Evolutionary conservation across 2,888 invertebrate genomes (phyloP).

Genomic region (Sympetrum striolatum): DNA sequence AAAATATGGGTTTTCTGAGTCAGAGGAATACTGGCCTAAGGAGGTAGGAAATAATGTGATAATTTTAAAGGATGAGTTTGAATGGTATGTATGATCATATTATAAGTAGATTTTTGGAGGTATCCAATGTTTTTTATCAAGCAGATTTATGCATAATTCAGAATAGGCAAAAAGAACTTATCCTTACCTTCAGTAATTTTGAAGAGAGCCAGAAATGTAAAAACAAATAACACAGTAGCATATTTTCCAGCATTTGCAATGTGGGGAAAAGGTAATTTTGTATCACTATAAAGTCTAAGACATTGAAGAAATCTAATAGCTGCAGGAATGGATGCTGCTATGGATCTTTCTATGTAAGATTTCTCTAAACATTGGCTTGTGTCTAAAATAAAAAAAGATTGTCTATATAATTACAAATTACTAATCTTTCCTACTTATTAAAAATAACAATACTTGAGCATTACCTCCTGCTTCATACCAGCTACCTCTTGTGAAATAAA

Average conservation of each 20-base stretch:
- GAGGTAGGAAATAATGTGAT: neutral
- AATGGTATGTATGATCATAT: neutral
- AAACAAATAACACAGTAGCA: constrained; percentile 94
- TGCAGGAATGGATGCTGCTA: constrained; percentile 87
- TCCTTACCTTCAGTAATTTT: constrained; percentile 68
- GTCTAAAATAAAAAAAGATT: neutral
- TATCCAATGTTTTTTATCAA: no score
- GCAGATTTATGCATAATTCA: no score
- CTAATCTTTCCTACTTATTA: neutral
- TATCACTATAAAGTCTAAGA: constrained; percentile 91
- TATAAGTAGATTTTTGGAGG: neutral
- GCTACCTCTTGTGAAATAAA: constrained; percentile 74
- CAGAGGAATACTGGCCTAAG: neutral
- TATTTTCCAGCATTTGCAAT: constrained; percentile 98
- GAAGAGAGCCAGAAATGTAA: constrained; percentile 80
- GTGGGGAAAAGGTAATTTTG: constrained; percentile 93
- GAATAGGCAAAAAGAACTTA: neutral
- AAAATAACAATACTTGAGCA: neutral
- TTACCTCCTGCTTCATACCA: constrained; percentile 25
- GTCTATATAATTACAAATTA: neutral
- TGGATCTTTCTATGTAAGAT: constrained; percentile 59
- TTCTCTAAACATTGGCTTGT: constrained; percentile 7
- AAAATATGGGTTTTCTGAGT: constrained; percentile 7
- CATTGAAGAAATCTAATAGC: constrained; percentile 99
- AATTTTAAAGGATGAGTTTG: neutral